phyloP scores from a whole-genome alignment of 1,140 invertebrate species.

The Euura lappo region DNA sequence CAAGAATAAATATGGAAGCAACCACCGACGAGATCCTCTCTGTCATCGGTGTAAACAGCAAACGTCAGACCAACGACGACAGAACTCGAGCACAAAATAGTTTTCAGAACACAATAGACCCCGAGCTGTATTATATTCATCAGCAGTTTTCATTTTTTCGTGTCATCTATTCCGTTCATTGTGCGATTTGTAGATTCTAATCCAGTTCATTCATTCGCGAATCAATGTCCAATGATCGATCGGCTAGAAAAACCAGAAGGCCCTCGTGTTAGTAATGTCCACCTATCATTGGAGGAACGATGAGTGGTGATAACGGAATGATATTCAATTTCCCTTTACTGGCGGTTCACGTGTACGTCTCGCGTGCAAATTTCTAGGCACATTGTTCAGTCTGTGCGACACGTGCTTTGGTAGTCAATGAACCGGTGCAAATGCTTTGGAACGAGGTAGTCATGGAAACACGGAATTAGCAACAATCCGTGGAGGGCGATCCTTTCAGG shows the following conservation, averaged over 20 bases:
- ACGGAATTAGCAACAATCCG: not conserved
- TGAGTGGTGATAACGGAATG: too few species aligned
- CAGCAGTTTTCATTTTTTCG: too few species aligned
- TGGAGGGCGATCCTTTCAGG: not conserved
- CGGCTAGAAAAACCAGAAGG: too few species aligned
- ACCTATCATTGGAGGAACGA: too few species aligned
- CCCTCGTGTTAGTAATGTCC: too few species aligned
- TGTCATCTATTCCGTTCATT: too few species aligned
- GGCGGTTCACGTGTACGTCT: not conserved
- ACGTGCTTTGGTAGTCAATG: not conserved
- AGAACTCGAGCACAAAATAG: not conserved
- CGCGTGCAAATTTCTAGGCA: too few species aligned
- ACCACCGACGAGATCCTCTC: not conserved
- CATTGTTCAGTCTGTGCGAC: not conserved
- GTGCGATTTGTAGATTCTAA: too few species aligned
- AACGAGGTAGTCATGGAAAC: not conserved
- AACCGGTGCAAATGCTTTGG: not conserved
- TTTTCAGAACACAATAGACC: too few species aligned
- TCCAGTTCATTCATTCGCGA: too few species aligned
- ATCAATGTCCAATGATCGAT: too few species aligned
- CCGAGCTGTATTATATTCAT: too few species aligned
- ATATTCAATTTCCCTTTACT: not conserved
- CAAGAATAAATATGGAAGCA: not conserved
- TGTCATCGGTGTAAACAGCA: not conserved
- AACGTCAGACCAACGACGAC: not conserved